phyloP scores from a whole-genome alignment of 2,797 vertebrate species.

The Sebastes dallii region DNA sequence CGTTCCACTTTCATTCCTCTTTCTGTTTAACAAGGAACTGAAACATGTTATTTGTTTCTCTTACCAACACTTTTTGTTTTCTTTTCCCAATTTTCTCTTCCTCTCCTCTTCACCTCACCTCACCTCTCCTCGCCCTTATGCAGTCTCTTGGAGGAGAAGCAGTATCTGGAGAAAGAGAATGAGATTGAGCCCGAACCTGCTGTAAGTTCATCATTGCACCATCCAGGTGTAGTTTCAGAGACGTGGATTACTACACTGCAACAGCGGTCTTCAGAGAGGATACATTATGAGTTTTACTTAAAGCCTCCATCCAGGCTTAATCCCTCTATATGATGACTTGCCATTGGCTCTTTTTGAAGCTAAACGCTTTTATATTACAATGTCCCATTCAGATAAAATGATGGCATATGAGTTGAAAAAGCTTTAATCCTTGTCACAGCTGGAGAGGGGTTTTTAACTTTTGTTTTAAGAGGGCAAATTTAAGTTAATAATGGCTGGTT shows the following conservation, averaged over 20 bases:
- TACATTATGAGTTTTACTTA: conserved; percentile 52
- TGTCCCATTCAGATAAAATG: not conserved
- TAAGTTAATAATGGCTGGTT: not conserved
- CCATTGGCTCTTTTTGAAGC: conserved; percentile 8
- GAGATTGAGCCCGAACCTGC: conserved; percentile 80
- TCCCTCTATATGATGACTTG: conserved; percentile 21
- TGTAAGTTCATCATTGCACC: conserved; percentile 81
- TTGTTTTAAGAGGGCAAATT: not conserved
- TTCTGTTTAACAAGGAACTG: conserved; percentile 43
- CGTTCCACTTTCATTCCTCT: conserved; percentile 6
- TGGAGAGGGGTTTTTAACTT: not conserved
- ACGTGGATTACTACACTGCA: conserved; percentile 46
- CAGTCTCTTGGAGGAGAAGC: conserved; percentile 91
- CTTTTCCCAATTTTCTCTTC: not conserved
- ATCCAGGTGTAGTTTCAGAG: conserved; percentile 28
- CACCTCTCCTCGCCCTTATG: not conserved
- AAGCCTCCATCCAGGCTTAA: conserved; percentile 46
- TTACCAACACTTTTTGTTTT: conserved; percentile 1
- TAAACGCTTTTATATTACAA: conserved; percentile 1
- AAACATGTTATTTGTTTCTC: conserved; percentile 22
- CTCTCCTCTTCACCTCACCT: not conserved
- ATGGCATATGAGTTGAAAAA: not conserved
- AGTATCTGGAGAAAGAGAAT: conserved; percentile 83
- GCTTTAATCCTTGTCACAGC: not conserved
- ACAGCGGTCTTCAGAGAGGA: conserved; percentile 36